Evolutionary conservation across 2,797 vertebrate species (phyloP).

Genomic region (Notolabrus celidotus): DNA sequence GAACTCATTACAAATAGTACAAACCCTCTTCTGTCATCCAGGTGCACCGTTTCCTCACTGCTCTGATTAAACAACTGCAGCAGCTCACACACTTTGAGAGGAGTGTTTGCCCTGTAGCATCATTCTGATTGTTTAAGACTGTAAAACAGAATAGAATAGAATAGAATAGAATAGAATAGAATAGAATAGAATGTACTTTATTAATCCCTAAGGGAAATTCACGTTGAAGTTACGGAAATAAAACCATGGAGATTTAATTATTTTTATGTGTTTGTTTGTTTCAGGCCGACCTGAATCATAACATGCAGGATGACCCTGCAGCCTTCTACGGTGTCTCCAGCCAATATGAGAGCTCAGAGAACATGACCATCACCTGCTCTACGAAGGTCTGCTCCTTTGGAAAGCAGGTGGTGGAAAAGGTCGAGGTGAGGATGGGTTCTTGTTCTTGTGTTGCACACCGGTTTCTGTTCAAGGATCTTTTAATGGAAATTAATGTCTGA

Average conservation of each 20-base stretch:
- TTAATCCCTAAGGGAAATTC: too few relatives aligned
- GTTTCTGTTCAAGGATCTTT: too few relatives aligned
- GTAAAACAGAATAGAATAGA: background rate
- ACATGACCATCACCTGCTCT: slow-evolving; percentile 99
- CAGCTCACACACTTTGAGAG: background rate
- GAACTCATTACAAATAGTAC: slow-evolving; percentile 65
- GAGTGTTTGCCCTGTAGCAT: background rate
- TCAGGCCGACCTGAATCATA: slow-evolving; percentile 97
- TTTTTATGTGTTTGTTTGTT: background rate
- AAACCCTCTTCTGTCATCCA: slow-evolving; percentile 51
- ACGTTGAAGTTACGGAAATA: too few relatives aligned
- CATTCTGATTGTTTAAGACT: background rate
- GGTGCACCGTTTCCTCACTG: slow-evolving; percentile 53
- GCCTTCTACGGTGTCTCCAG: slow-evolving; percentile 97
- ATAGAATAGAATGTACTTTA: too few relatives aligned
- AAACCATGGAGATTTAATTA: too few relatives aligned
- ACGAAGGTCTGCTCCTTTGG: slow-evolving; percentile 99
- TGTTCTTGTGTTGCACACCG: too few relatives aligned
- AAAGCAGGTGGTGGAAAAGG: slow-evolving; percentile 99
- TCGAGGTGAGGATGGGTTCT: slow-evolving; percentile 89
- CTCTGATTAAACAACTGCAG: slow-evolving; percentile 34
- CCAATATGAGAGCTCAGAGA: slow-evolving; percentile 98
- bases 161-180: too few relatives aligned
- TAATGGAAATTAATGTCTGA: background rate
- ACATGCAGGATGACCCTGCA: slow-evolving; percentile 93